These are phyloP conservation scores for Drosophila borborema DNA, from an alignment of 2,888 invertebrate genomes.

Conservation along the genomic window DNA sequence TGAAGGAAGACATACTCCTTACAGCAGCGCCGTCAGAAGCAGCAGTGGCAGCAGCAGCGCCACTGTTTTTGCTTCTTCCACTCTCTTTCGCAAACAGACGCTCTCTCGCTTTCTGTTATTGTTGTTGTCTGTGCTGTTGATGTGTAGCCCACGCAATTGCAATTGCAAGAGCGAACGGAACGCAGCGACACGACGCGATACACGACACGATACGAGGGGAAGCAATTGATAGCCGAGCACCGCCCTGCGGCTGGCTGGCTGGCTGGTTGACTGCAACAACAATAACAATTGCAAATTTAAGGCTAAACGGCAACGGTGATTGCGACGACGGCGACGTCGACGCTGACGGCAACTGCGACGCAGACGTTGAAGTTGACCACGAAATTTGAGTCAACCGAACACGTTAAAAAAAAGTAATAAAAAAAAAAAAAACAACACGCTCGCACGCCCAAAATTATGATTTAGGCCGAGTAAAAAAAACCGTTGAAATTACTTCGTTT, in stretches of 20 bases:
- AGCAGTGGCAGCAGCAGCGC: conserved; percentile 39
- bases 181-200: conserved; percentile 29
- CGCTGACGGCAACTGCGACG: conserved; percentile 33
- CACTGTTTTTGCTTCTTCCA: conserved; percentile 41
- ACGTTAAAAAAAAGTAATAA: conserved; percentile 43
- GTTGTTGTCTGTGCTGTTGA: conserved; percentile 16
- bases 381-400: conserved; percentile 65
- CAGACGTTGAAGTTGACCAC: conserved; percentile 53
- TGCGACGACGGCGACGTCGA: not conserved
- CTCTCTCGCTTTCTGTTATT: conserved; percentile 16
- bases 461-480: conserved; percentile 9
- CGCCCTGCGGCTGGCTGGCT: conserved; percentile 39
- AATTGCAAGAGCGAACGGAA: conserved; percentile 42
- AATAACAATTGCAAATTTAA: conserved; percentile 33
- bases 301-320: conserved; percentile 15
- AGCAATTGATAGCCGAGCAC: conserved; percentile 51
- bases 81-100: conserved; percentile 9
- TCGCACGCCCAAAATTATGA: conserved; percentile 20
- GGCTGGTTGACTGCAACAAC: conserved; percentile 10
- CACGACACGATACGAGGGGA: conserved; percentile 34
- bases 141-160: conserved; percentile 36
- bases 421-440: conserved; percentile 9
- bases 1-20: conserved; percentile 83
- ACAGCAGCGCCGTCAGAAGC: conserved; percentile 28
- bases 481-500: conserved; percentile 6